Base-by-base conservation (phyloP, 2,797 vertebrate species). In the Florisuga fusca region DNA sequence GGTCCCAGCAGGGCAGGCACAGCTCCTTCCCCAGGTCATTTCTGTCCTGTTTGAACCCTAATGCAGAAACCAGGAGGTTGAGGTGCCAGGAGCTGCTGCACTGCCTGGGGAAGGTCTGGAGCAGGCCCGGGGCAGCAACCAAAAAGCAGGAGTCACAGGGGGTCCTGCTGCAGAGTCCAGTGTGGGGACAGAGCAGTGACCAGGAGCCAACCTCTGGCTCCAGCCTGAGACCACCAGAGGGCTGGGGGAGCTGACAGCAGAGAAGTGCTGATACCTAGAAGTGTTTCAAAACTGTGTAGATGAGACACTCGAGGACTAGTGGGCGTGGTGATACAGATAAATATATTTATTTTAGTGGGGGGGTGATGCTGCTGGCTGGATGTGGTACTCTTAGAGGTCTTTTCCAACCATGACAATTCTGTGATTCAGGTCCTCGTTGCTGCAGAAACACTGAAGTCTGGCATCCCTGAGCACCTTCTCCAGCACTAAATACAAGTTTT, bases 111-210 rank as follows among this genome's bases (percentile, higher is more conserved):
- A 55, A 73, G 48, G 15, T 43, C 67, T 43, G 14, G 2, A 26
- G 58, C 54, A 71, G 20, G 64, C 36, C 36, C 21, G 53, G 64
- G 50, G 55, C 45, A 54, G 50, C 12, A 29, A 59, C 25, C 5
- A 48, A 29, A 61, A 61, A 33, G 45, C 86, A 21, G 7, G 12
- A 20, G 14, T 54, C 18, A 2, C 22, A 3, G 29, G 10, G 15
- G 27, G 31, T 53, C n/a, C 66, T 12, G 2, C 12, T 22, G 48
- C 61, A 69, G 57, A 25, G 27, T 5, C 34, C 62, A 27, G 25
- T 0, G 0, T 58, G 43, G 2, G 16, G 33, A 26, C 66, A 77
- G 27, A 58, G 61, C 51, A 46, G 2, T 15, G 46, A 38, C 50
- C 7, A 7, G 3, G 11, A 31, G 12, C n/a, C n/a, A 13, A 73